Percentiles rank a stretch among this genome's conserved stretches.
Conservation (phyloP, 2,888 invertebrate species). For the Herminia tarsipennalis region DNA sequence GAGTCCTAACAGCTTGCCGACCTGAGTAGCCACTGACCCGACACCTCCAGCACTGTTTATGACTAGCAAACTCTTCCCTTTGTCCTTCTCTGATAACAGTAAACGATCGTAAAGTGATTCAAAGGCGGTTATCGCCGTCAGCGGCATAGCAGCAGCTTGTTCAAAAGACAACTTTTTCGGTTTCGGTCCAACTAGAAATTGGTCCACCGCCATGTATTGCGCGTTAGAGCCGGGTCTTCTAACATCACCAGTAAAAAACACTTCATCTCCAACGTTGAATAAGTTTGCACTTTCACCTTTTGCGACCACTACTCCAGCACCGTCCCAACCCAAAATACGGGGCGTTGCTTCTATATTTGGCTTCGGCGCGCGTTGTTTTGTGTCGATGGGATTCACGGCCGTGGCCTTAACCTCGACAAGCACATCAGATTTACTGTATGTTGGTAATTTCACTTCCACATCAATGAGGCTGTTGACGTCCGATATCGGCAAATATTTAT, state of each 20-base stretch:
- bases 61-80: slow-evolving; percentile 67
- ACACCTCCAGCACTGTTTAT: slow-evolving; percentile 79
- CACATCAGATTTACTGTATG: slow-evolving; percentile 58
- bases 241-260: slow-evolving; percentile 70
- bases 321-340: slow-evolving; percentile 74
- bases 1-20: slow-evolving; percentile 67
- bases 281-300: slow-evolving; percentile 59
- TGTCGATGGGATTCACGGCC: slow-evolving; percentile 74
- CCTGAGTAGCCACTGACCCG: slow-evolving; percentile 71
- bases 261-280: slow-evolving; percentile 71
- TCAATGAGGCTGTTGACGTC: slow-evolving; percentile 69
- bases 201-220: slow-evolving; percentile 68
- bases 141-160: slow-evolving; percentile 76
- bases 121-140: slow-evolving; percentile 69
- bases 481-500: slow-evolving; percentile 72
- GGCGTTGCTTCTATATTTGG: slow-evolving; percentile 59
- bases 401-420: slow-evolving; percentile 74
- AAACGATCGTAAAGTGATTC: slow-evolving; percentile 70
- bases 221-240: slow-evolving; percentile 71
- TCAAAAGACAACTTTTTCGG: slow-evolving; percentile 71
- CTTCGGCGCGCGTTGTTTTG: slow-evolving; percentile 71
- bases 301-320: slow-evolving; percentile 68
- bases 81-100: slow-evolving; percentile 66
- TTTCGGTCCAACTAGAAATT: slow-evolving; percentile 65
- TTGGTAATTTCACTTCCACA: slow-evolving; percentile 66